phyloP scores from a whole-genome alignment of 1,140 invertebrate genomes.

The Scaptodrosophila lebanonensis region DNA sequence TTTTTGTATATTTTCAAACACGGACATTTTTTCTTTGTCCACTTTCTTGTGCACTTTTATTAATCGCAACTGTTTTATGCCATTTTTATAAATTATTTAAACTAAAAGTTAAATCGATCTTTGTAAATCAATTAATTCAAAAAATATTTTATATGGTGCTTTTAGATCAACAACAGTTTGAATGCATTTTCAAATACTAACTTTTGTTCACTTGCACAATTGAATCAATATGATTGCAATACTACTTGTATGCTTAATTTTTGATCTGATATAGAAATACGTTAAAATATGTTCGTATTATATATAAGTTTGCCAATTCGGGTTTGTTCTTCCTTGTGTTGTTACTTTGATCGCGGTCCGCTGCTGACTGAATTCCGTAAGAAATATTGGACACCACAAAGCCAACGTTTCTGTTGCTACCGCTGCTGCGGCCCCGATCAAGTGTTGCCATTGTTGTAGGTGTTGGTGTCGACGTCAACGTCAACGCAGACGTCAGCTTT shows the following conservation, averaged over 20 bases:
- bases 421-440: slow-evolving; percentile 25
- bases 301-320: not conserved
- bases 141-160: slow-evolving; percentile 6
- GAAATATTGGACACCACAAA: slow-evolving; percentile 48
- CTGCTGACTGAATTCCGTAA: slow-evolving; percentile 59
- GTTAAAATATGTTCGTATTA: slow-evolving; percentile 3
- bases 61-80: too few relatives aligned
- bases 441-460: slow-evolving; percentile 18
- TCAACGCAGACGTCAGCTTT: too few relatives aligned
- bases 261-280: too few relatives aligned
- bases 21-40: too few relatives aligned
- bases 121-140: slow-evolving; percentile 33
- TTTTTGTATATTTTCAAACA: too few relatives aligned
- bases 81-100: too few relatives aligned
- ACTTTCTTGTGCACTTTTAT: too few relatives aligned
- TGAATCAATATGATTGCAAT: slow-evolving; percentile 6
- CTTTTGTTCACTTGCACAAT: slow-evolving; percentile 50
- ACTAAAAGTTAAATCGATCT: too few relatives aligned
- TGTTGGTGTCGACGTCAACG: slow-evolving; percentile 18
- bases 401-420: slow-evolving; percentile 32
- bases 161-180: not conserved
- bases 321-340: slow-evolving; percentile 37
- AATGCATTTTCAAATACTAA: slow-evolving; percentile 25
- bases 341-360: slow-evolving; percentile 50
- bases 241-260: too few relatives aligned